These are phyloP conservation scores for Scomber scombrus DNA, from an alignment of 2,113 vertebrate genomes.

Conservation along the genomic window DNA sequence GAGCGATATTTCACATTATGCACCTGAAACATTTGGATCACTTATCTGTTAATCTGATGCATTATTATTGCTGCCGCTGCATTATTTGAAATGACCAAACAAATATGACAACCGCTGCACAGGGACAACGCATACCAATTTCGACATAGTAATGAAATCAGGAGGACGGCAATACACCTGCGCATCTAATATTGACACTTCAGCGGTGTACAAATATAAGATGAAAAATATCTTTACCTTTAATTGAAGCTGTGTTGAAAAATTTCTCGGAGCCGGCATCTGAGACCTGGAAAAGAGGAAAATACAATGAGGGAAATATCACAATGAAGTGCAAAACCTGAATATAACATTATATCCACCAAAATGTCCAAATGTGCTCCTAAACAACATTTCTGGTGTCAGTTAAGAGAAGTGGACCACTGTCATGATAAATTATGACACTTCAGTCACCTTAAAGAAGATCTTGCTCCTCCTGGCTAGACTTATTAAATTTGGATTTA, in stretches of 20 bases:
- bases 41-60: constrained; percentile 1
- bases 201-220: not conserved
- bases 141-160: not conserved
- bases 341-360: not conserved
- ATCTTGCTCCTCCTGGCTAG: not conserved
- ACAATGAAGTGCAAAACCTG: not conserved
- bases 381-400: not conserved
- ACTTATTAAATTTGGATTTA: not conserved
- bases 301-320: constrained; percentile 26
- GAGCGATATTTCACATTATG: not conserved
- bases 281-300: constrained; percentile 90
- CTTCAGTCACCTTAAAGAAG: not conserved
- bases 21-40: not conserved
- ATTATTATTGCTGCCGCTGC: not conserved
- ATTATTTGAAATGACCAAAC: not conserved
- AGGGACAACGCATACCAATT: constrained; percentile 1
- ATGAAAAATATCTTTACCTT: constrained; percentile 87
- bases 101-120: not conserved
- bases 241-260: constrained; percentile 94
- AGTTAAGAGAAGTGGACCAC: not conserved
- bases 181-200: not conserved
- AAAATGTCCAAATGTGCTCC: not conserved
- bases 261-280: constrained; percentile 97
- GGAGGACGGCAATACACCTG: constrained; percentile 1
- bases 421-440: not conserved